Percentiles rank a stretch among this genome's conserved stretches.
Conservation (phyloP, 2,797 vertebrate genomes). For the Microctenopoma lineatum region DNA sequence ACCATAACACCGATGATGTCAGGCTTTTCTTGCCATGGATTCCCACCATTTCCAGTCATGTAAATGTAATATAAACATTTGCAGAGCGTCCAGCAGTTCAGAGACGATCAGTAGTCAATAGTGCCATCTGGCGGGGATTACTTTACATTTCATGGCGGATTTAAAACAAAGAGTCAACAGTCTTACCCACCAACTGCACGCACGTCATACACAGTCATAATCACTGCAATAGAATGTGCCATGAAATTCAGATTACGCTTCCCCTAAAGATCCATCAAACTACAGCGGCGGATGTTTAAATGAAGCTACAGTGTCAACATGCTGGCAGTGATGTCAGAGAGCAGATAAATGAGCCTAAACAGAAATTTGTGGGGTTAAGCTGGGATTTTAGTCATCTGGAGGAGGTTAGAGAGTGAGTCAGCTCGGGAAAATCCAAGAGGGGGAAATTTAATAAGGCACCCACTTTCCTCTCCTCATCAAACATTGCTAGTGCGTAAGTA, state of each 20-base stretch:
- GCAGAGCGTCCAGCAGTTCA: neutral
- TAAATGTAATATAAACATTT: constrained; percentile 17
- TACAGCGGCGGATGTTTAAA: constrained; percentile 8
- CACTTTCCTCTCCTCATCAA: neutral
- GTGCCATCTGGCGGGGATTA: constrained; percentile 56
- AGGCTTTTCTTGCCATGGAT: constrained; percentile 8
- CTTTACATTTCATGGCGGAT: constrained; percentile 8
- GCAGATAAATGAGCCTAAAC: constrained; percentile 23
- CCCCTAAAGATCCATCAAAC: constrained; percentile 28
- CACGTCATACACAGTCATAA: constrained; percentile 11
- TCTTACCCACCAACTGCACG: constrained; percentile 24
- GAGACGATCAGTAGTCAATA: constrained; percentile 15
- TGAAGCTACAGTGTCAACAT: constrained; percentile 33
- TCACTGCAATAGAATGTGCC: constrained; percentile 10
- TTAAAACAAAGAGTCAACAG: constrained; percentile 24
- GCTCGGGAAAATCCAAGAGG: constrained; percentile 19
- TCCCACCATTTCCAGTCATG: neutral
- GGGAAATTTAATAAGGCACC: constrained; percentile 15
- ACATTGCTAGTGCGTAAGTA: no score
- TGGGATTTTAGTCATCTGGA: constrained; percentile 25
- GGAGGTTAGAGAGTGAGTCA: constrained; percentile 6
- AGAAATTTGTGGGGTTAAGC: neutral
- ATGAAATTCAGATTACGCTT: constrained; percentile 19
- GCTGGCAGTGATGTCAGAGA: constrained; percentile 25
- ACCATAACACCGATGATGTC: neutral